These are phyloP conservation scores for Aspiorhynchus laticeps DNA, from an alignment of 2,113 vertebrate species.

Conservation along the genomic window DNA sequence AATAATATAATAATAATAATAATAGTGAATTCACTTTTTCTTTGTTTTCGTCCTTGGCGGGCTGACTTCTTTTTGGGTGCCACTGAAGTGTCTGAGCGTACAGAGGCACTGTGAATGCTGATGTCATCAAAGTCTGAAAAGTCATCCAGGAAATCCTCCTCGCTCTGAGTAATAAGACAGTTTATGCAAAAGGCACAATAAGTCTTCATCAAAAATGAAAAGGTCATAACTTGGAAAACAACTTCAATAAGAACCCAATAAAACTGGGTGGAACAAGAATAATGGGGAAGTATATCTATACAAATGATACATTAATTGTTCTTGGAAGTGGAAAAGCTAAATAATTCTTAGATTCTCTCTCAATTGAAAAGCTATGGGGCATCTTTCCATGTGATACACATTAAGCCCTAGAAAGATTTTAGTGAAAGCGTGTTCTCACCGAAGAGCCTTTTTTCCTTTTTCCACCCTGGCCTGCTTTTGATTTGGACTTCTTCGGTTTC, in stretches of 20 bases:
- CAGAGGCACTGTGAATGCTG: conserved; percentile 93
- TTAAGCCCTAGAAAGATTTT: conserved; percentile 2
- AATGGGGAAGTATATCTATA: background rate
- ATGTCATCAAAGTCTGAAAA: conserved; percentile 90
- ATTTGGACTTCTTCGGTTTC: conserved; percentile 91
- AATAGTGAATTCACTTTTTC: conserved; percentile 79
- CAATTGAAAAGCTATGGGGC: background rate
- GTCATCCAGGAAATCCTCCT: conserved; percentile 95
- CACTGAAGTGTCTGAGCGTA: conserved; percentile 87
- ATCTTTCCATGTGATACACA: conserved; percentile 15
- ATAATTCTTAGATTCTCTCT: background rate
- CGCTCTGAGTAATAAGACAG: conserved; percentile 76
- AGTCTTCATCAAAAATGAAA: background rate
- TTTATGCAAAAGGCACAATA: background rate
- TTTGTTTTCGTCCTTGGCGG: conserved; percentile 89
- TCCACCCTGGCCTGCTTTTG: conserved; percentile 85
- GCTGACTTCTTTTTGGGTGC: conserved; percentile 84
- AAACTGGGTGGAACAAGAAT: conserved; percentile 11
- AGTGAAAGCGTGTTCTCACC: conserved; percentile 72
- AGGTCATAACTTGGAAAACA: background rate
- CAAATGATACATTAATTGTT: background rate
- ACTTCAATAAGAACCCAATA: background rate
- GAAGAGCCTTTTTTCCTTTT: conserved; percentile 97
- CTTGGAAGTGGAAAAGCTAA: background rate
- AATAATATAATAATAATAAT: no score